Conservation (phyloP, 2,113 vertebrate species). For the Rafetus swinhoei region DNA sequence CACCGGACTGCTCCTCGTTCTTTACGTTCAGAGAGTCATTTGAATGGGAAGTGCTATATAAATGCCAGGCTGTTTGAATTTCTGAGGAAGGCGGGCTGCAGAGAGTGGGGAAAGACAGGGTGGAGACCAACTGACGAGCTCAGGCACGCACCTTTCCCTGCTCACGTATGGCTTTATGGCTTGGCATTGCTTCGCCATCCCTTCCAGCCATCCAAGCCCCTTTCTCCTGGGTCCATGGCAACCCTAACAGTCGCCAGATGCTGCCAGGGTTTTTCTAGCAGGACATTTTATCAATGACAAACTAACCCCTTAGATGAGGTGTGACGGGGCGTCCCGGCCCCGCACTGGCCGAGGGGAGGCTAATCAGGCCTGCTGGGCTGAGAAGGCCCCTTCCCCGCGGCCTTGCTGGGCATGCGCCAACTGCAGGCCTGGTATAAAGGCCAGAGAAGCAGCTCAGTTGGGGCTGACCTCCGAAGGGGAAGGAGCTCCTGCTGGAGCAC, state of each 20-base stretch:
- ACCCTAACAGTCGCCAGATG: background rate
- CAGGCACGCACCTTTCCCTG: background rate
- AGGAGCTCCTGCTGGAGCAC: too few relatives aligned
- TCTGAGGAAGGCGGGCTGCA: background rate
- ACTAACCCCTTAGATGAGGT: background rate
- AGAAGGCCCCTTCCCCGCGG: too few relatives aligned
- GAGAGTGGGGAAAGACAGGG: accelerated
- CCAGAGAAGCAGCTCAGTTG: too few relatives aligned
- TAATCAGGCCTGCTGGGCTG: too few relatives aligned
- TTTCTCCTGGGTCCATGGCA: background rate
- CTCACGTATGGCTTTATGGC: accelerated
- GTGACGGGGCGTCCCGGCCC: too few relatives aligned
- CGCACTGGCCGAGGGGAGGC: too few relatives aligned
- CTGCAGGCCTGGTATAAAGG: too few relatives aligned
- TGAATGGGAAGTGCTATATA: background rate
- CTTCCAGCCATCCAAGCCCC: background rate
- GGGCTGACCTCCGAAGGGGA: too few relatives aligned
- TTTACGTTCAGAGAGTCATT: accelerated
- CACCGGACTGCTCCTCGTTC: too few relatives aligned
- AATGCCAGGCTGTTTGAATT: background rate
- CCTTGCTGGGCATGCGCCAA: too few relatives aligned
- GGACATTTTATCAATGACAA: background rate
- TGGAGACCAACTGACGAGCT: background rate
- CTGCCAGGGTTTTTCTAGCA: accelerated
- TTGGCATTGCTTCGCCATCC: background rate